phyloP scores from a whole-genome alignment of 2,113 vertebrate species.

The Cinclus cinclus region DNA sequence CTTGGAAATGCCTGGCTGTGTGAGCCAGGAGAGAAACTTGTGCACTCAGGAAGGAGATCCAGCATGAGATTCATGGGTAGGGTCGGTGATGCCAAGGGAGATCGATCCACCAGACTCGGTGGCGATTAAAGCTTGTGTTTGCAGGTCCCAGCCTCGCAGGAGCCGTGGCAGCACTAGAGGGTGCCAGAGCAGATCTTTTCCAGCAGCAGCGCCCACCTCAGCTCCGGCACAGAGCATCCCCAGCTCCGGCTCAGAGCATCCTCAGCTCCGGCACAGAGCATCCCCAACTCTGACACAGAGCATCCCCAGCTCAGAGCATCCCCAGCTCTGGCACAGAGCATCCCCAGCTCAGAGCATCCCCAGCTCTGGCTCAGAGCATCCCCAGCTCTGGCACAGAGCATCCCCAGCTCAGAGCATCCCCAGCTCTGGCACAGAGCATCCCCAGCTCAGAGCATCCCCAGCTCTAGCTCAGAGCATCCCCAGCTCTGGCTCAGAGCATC shows the following conservation, averaged over 20 bases:
- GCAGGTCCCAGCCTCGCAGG: neutral
- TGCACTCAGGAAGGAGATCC: neutral
- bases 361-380: too few species aligned
- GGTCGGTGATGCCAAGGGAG: neutral
- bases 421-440: too few species aligned
- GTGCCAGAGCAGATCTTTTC: constrained; percentile 23
- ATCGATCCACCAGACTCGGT: rapidly evolving
- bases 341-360: too few species aligned
- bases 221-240: neutral
- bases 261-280: too few species aligned
- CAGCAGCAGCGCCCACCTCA: neutral
- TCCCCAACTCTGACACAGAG: too few species aligned
- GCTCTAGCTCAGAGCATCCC: too few species aligned
- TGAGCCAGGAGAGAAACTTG: neutral
- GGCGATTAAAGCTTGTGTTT: neutral
- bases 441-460: too few species aligned
- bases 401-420: too few species aligned
- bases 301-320: too few species aligned
- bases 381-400: too few species aligned
- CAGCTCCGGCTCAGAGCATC: neutral
- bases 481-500: too few species aligned
- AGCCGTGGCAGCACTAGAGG: neutral
- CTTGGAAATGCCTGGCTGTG: neutral
- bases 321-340: too few species aligned
- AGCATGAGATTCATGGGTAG: rapidly evolving